phyloP scores from a whole-genome alignment of 2,113 vertebrate genomes.

The Bubo blakistoni region DNA sequence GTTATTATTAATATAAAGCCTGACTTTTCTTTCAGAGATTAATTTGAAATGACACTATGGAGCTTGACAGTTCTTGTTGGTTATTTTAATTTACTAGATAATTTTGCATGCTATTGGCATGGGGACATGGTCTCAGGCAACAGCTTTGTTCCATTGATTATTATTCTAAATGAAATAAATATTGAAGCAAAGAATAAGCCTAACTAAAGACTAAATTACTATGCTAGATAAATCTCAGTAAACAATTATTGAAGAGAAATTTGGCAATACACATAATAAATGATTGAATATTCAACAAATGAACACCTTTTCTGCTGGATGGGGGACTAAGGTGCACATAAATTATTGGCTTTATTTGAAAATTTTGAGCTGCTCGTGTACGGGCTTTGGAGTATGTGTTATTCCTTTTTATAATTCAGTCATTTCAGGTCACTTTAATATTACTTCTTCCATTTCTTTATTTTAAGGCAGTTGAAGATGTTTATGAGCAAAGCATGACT shows the following conservation, averaged over 20 bases:
- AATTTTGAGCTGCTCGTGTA: neutral
- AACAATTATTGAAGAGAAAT: conserved; percentile 32
- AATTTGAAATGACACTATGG: conserved; percentile 59
- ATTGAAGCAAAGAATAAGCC: conserved; percentile 11
- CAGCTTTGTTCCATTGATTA: conserved; percentile 36
- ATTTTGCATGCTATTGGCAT: conserved; percentile 64
- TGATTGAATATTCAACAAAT: neutral
- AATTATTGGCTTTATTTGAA: neutral
- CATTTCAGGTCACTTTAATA: neutral
- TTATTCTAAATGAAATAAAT: conserved; percentile 64
- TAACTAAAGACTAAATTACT: conserved; percentile 22
- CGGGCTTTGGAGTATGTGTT: neutral
- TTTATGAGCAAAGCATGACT: neutral
- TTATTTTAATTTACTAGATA: conserved; percentile 65
- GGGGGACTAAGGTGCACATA: neutral
- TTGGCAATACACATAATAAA: neutral
- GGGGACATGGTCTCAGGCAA: conserved; percentile 30
- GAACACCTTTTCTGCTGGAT: neutral
- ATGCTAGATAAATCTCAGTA: neutral
- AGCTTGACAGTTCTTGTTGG: conserved; percentile 32
- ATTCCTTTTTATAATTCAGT: neutral
- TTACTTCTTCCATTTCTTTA: neutral
- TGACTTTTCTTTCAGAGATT: conserved; percentile 33
- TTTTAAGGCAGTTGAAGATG: neutral
- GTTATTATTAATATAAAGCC: conserved; percentile 4